Evolutionary conservation across 1,140 invertebrate genomes (phyloP).

Genomic region (Epicauta chinensis): DNA sequence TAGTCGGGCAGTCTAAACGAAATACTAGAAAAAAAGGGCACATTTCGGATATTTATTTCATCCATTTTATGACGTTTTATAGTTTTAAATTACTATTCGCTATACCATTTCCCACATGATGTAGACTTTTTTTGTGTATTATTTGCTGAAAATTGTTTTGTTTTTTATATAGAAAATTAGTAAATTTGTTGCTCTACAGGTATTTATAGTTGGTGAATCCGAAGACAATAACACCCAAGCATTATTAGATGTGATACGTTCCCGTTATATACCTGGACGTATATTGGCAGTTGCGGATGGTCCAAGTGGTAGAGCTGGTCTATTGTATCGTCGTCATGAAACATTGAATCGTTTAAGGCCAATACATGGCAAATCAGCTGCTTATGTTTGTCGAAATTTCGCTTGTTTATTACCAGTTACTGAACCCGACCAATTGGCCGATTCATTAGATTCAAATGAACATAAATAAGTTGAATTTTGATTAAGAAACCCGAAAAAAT

Average conservation of each 20-base stretch:
- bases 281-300: slow-evolving; percentile 62
- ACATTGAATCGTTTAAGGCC: slow-evolving; percentile 27
- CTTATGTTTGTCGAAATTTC: slow-evolving; percentile 75
- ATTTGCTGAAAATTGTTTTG: too few species aligned
- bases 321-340: slow-evolving; percentile 36
- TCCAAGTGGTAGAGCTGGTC: slow-evolving; percentile 40
- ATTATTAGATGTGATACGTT: slow-evolving; percentile 59
- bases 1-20: too few species aligned
- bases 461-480: too few species aligned
- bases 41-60: too few species aligned
- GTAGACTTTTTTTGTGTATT: too few species aligned
- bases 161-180: background rate
- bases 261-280: slow-evolving; percentile 61
- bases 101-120: too few species aligned
- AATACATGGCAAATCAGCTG: slow-evolving; percentile 57
- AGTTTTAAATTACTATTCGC: too few species aligned
- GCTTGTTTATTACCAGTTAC: slow-evolving; percentile 74
- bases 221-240: slow-evolving; percentile 60
- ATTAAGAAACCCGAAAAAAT: too few species aligned
- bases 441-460: slow-evolving; percentile 46
- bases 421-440: slow-evolving; percentile 57
- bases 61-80: too few species aligned
- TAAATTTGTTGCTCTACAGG: slow-evolving; percentile 44
- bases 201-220: slow-evolving; percentile 59
- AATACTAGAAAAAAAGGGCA: too few species aligned